Base-by-base conservation (phyloP, 2,888 invertebrate species). In the Agonopterix heracliana region DNA sequence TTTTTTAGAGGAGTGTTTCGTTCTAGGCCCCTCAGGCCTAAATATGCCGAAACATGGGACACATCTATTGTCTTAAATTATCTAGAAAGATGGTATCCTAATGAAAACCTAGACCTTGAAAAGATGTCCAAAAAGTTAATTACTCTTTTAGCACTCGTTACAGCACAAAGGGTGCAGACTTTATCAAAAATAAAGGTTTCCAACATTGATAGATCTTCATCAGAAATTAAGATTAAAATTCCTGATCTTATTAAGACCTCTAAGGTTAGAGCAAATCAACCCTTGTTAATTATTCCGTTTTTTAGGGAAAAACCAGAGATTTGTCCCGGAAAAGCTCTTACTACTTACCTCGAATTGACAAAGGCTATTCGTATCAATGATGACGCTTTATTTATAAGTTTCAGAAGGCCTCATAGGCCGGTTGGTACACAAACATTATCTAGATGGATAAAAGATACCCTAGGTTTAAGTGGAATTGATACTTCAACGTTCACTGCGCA, bases 381-480 rank as follows among this genome's bases (percentile, higher is more conserved):
- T 7, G 41, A 49, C 3, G 1, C 47, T 13, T 43, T 64, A 0
- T 60, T 64, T 42, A 44, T 62, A n/a, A 56, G 53, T 41, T 45
- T 47, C n/a, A 52, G 53, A 51, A 54, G 51, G 46, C 61, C 60
- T 7, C 45, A 59, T 41, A 51, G 49, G 41, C 13, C 35, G 8
- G 60, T 54, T 1, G 34, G 54, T 26, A 51, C 47, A 1, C 56
- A 60, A 44, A 59, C 58, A 0, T 17, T 60, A 38, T 51, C 53
- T 47, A 47, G 60, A 1, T 65, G 59, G 65, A 50, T 63, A 8
- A 62, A 61, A 49, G 14, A 13, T 13, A 50, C 48, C 1, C 42
- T 63, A 12, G 12, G 4, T 7, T 13, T 36, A 9, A 50, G 55
- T n/a, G 63, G 61, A 11, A 52, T 63, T 12, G 54, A 63, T 49